Conservation (phyloP, 2,113 vertebrate genomes). For the Opisthocomus hoazin region DNA sequence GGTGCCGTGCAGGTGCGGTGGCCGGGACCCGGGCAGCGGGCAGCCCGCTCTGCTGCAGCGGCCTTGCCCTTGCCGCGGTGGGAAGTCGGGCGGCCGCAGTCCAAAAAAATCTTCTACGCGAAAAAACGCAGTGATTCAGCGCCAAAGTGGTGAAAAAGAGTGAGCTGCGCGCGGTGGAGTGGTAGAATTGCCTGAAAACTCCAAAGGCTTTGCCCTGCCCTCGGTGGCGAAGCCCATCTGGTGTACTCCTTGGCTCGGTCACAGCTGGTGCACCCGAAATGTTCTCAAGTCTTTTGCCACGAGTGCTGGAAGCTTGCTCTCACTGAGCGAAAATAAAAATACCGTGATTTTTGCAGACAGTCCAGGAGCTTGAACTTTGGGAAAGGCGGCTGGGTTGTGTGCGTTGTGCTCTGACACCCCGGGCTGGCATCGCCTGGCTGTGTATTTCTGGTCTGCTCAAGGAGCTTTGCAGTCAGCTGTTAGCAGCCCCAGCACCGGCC, state of each 20-base stretch:
- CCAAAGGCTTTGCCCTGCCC: neutral
- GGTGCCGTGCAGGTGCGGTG: too few relatives aligned
- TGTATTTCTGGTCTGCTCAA: neutral
- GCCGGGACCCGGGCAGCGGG: fast-evolving
- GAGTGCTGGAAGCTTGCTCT: neutral
- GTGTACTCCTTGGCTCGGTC: neutral
- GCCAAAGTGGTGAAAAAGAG: neutral
- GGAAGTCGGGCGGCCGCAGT: neutral
- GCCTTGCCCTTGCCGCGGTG: fast-evolving
- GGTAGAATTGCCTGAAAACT: neutral
- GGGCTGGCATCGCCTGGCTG: fast-evolving
- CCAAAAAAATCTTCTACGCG: fast-evolving
- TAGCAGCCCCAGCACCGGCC: neutral
- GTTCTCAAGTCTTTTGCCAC: too few relatives aligned
- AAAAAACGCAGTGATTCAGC: fast-evolving
- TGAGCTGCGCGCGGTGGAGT: fast-evolving
- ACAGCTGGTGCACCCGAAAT: fast-evolving
- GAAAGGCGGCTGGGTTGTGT: fast-evolving
- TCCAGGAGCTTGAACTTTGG: neutral
- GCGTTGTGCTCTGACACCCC: neutral
- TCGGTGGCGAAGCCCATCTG: neutral
- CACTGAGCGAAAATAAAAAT: neutral
- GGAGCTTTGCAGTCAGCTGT: neutral
- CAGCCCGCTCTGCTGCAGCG: fast-evolving
- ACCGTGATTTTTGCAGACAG: fast-evolving